Evolutionary conservation across 2,113 vertebrate species (phyloP), one percentile per base, ranked within the genome.

Genomic region (Oreochromis tanganicae): DNA sequence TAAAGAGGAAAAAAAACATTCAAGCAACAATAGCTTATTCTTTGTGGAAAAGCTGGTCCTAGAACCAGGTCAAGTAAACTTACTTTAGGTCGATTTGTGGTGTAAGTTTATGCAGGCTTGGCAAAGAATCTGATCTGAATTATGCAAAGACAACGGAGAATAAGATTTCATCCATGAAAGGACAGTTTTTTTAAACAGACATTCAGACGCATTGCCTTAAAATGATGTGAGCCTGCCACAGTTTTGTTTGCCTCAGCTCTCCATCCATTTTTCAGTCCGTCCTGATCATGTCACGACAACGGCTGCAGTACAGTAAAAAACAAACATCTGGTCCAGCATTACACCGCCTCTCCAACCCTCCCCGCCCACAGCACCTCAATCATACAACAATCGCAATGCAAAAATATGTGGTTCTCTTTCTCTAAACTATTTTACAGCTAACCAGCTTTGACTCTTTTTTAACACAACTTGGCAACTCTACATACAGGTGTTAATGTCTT

Each of bases 321-420:
- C 29, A 75, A 85, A 85, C 56, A 83, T 88, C 84, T 89, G 84
- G 78, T 93, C 91, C 89, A 92, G 91, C 91, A 82, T 88, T 61
- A 57, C 59, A 87, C 24, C 56, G 8, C 68, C 50, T 81, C 81
- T 29, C 36, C 52, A 6, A 16, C 89, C 87, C 83, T 9, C 82
- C 52, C 87, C 54, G 4, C 78, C 85, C 48, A 75, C 92, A 93
- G 81, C 93, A 91, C 88, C 87, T 92, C 91, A 86, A 81, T 90
- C 89, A 87, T 91, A 90, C 63, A 86, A 94, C 85, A 91, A 94
- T 89, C 82, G 52, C 91, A 91, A 95, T 94, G 95, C 89, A 95
- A 96, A 96, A 96, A 96, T 95, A 95, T 93, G 93, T 93, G 86
- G 86, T 94, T 95, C 92, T 95, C 88, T 93, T 91, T 91, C 91